Percentiles rank a stretch among this genome's conserved stretches.
These are phyloP conservation scores for Lochmaea capreae DNA, from an alignment of 2,888 invertebrate genomes.

Conservation along the genomic window DNA sequence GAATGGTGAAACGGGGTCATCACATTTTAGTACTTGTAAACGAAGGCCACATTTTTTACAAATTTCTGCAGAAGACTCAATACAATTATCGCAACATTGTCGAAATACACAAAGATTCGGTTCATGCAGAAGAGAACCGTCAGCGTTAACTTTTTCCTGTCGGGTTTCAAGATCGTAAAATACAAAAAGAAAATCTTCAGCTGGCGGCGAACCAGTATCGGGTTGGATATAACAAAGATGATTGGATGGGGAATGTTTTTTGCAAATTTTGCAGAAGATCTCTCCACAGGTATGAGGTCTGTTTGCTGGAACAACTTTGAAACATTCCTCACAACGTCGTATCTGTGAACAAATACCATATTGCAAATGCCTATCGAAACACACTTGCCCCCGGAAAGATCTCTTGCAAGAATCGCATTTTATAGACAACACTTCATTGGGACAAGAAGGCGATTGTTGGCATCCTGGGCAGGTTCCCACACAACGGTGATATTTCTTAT, in stretches of 20 bases:
- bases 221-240: constrained; percentile 41
- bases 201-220: constrained; percentile 20
- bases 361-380: constrained; percentile 35
- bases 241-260: background rate
- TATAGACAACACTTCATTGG: background rate
- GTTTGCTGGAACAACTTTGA: constrained; percentile 9
- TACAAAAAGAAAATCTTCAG: constrained; percentile 39
- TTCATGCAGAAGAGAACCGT: constrained; percentile 32
- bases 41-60: constrained; percentile 22
- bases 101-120: constrained; percentile 34
- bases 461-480: constrained; percentile 26
- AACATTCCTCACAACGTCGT: constrained; percentile 26
- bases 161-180: constrained; percentile 47
- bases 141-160: constrained; percentile 34
- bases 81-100: constrained; percentile 12
- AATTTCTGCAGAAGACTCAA: background rate
- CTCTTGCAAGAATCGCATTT: constrained; percentile 37
- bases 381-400: constrained; percentile 20
- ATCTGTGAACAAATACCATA: constrained; percentile 24
- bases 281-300: constrained; percentile 26
- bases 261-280: constrained; percentile 36
- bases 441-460: constrained; percentile 30
- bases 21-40: constrained; percentile 16
- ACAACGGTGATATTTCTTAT: constrained; percentile 32
- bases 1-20: constrained; percentile 7